Base-by-base conservation (phyloP, 2,797 vertebrate species). In the Luscinia luscinia region DNA sequence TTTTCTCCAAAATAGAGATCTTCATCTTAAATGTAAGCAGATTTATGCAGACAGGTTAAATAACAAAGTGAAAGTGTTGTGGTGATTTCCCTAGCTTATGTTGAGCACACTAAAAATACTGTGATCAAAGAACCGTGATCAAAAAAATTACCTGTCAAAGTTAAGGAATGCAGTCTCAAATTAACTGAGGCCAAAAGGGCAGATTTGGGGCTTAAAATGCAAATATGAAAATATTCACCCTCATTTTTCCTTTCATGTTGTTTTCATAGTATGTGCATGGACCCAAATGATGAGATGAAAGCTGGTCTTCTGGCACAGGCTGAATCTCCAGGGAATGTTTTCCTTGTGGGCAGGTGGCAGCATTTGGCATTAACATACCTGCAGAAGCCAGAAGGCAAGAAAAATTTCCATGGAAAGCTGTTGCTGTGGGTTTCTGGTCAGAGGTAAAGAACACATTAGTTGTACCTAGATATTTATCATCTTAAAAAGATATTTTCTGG, bases 281-380 rank as follows among this genome's bases (percentile, higher is more conserved):
- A 99, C 94, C 98, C 99, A 75, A 99, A 99, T 21, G 99, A 99
- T 73, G 99, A 99, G 68, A 98, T 98, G 87, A 99, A 99, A 98
- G 98, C 98, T 38, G 98, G 98, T 62, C 94, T 99, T 51, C 97
- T 99, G 95, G 99, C 99, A 9, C 99, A 99, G 97, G 98, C 97
- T 7, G 98, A 99, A 89, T 99, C 99, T 40, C 97, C 97, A 43
- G 98, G 98, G 69, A 98, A 98, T 24, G 72, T 98, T 64, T 97
- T 99, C 84, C 72, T 69, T 62, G 92, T 97, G 38, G 98, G 98
- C 78, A 98, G 87, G 48, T 99, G 99, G 99, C 99, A 99, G 77
- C 99, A 99, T 95, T 96, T 99, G 69, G 98, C 98, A 34, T 95
- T 99, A 86, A 99, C 98, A 1, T 99, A 99, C 87, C 97, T 97